Evolutionary conservation across 37 sponge, comb jelly and placozoan genomes (phyloP), one percentile per base, ranked within the genome.

Genomic region (Eunapius fragilis): DNA sequence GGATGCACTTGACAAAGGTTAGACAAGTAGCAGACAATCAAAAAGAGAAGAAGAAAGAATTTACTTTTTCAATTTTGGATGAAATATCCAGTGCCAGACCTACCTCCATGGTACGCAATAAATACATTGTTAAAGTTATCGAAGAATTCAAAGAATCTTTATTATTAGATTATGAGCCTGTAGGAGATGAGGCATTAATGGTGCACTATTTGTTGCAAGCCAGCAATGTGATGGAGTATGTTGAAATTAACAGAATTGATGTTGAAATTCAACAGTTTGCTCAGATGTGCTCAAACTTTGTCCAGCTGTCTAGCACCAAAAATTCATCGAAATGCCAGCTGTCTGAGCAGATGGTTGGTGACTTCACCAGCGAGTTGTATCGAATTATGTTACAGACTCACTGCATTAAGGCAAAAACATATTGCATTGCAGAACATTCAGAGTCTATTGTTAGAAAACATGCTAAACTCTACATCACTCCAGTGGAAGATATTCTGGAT

Each of bases 341-440:
- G 12, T 76, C 89, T 71, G n/a, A 34, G 25, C 84, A 78, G 31
- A 4, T 89, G 35, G 3, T 89, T 31, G 71, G 33, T 33, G 89
- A 89, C 41, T 45, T 84, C 2, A 25, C 49, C 33, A 83, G 79
- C 37, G 79, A 89, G 10, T 30, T 73, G 5, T 83, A 36, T 36
- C 67, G 36, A 5, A 25, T 78, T n/a, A n/a, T 27, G 32, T 25
- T 82, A 17, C 77, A 58, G 14, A 58, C 58, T 13, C 58, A 58
- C 58, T 58, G 58, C 22, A 58, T 58, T 58, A 1, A 13, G 58
- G 58, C 58, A 2, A 58, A 58, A 58, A 58, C 7, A 10, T 17
- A 58, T 19, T 58, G 14, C 19, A 13, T 17, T 12, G 14, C 22
- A 1, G 9, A 45, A 45, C 17, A 2, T 17, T 11, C 58, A 11